Percentiles rank a stretch among this genome's conserved stretches.
Conservation (phyloP, 2,888 invertebrate species). For the Tipula lateralis region DNA sequence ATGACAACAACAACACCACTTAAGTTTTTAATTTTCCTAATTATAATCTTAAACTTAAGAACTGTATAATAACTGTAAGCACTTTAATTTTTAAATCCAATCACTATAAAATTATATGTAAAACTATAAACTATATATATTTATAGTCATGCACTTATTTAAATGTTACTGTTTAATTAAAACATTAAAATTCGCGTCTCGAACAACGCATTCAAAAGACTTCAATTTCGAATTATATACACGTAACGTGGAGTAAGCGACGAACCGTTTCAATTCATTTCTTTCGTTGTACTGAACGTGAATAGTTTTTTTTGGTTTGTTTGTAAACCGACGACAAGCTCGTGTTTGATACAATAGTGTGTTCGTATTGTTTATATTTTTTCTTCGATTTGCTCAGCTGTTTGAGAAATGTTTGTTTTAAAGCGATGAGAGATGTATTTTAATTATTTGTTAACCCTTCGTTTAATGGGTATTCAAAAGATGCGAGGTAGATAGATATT, state of each 20-base stretch:
- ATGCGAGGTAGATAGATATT: too few relatives aligned
- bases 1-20: not conserved
- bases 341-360: not conserved
- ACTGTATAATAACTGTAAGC: not conserved
- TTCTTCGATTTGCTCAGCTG: not conserved
- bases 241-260: not conserved
- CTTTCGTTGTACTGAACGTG: slow-evolving; percentile 14
- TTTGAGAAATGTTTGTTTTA: not conserved
- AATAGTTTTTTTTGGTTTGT: not conserved
- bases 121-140: not conserved
- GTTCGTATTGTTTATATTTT: not conserved
- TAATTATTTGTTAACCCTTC: not conserved
- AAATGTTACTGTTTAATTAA: not conserved
- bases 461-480: too few relatives aligned
- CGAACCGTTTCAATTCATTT: not conserved
- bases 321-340: not conserved
- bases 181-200: not conserved
- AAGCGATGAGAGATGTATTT: not conserved
- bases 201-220: not conserved
- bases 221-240: not conserved
- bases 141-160: not conserved
- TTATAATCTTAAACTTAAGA: not conserved
- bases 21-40: not conserved
- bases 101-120: not conserved
- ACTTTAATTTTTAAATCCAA: not conserved